A percentile compares a stretch with the other conserved stretches of the same genome.
These are phyloP conservation scores for Ferdinandea cuprea DNA, from an alignment of 2,888 invertebrate species.

Conservation along the genomic window DNA sequence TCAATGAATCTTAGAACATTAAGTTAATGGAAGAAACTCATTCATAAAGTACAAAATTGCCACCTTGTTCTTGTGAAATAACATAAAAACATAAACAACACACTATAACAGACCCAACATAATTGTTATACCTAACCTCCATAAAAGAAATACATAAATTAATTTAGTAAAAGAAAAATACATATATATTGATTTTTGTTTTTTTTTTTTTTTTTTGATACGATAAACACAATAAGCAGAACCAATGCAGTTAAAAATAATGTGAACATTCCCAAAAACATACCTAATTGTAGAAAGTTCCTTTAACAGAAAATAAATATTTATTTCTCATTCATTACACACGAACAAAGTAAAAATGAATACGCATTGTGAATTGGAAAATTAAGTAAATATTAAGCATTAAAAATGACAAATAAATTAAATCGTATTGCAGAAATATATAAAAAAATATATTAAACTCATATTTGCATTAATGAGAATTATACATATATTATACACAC, in stretches of 20 bases:
- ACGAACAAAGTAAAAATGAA: too few relatives aligned
- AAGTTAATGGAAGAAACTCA: conserved; percentile 18
- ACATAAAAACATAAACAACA: conserved; percentile 26
- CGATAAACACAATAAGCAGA: conserved; percentile 13
- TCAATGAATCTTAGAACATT: conserved; percentile 21
- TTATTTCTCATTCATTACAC: too few relatives aligned
- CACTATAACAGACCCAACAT: conserved; percentile 14
- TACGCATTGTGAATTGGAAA: conserved; percentile 41
- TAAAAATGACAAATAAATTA: conserved; percentile 53
- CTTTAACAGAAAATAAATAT: conserved; percentile 42
- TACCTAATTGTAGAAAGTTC: conserved; percentile 41
- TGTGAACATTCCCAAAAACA: conserved; percentile 26
- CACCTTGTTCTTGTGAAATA: conserved; percentile 67
- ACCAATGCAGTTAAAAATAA: neutral
- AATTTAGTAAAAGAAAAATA: neutral
- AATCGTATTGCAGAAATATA: conserved; percentile 35
- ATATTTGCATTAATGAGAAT: conserved; percentile 52
- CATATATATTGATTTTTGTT: neutral
- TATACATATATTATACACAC: conserved; percentile 46
- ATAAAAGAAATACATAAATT: neutral
- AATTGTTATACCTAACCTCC: conserved; percentile 4
- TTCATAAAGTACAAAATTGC: conserved; percentile 71
- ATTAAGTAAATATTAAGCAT: conserved; percentile 35
- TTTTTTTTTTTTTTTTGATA: conserved; percentile 32
- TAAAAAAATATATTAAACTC: conserved; percentile 12